Evolutionary conservation across 2,888 invertebrate species (phyloP), one percentile per base, ranked within the genome.

Genomic region (Xanthorhoe designata): DNA sequence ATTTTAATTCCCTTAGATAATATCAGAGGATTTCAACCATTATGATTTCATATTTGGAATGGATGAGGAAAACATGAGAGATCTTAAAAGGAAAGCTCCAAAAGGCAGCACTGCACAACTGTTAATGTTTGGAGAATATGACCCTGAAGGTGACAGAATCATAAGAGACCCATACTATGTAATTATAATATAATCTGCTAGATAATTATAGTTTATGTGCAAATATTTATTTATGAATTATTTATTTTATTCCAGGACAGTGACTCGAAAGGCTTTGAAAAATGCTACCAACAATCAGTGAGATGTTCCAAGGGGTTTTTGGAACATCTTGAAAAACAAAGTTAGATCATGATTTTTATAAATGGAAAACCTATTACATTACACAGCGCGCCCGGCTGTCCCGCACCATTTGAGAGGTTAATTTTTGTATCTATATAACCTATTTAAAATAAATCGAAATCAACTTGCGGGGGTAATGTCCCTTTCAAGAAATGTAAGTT

Each of bases 11-110:
- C 63, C 70, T 94, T 84, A 98, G 97, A 94, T 98, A 54, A 94
- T 89, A 7, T 80, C 94, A 49, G 93, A 95, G 17, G 99, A 99
- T 83, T 99, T 98, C 78, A 84, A 94, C 9, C 91, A 95, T 10
- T 99, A 96, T 86, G 97, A 98, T 87, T 97, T 95, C 85, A 98
- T 99, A 76, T 98, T 99, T 92, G 99, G 98, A 7, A 99, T 99
- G 98, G 99, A 99, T 85, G 94, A 97, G 63, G 95, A 95, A 13
- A 99, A 99, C 83, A 98, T 99, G 90, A 87, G 85, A 7, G 95
- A 96, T 74, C 87, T 98, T 61, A 94, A 94, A 42, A 88, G 89
- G 32, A 89, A 94, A 75, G 95, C 96, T 38, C 97, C 97, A 0
- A 86, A 92, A 61, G 91, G 94, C 24, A 91, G 94, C 66, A 96